phyloP scores from a whole-genome alignment of 2,113 vertebrate species.

The Natator depressus region DNA sequence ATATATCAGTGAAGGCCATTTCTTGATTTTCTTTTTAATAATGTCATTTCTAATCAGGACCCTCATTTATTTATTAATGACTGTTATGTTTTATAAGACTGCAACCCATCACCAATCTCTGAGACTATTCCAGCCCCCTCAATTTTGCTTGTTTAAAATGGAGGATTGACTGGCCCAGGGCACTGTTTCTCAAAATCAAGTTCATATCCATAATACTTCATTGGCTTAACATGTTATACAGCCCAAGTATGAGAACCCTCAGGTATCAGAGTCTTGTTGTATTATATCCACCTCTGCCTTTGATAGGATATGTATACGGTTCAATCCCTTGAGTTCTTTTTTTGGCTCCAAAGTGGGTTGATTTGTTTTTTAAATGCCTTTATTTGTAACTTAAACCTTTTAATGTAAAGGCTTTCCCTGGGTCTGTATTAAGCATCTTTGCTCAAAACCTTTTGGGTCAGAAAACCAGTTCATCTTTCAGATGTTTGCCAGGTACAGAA shows the following conservation, averaged over 20 bases:
- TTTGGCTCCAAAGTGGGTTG: accelerated
- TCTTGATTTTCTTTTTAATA: background rate
- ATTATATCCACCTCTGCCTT: background rate
- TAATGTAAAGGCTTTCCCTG: background rate
- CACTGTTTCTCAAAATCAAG: background rate
- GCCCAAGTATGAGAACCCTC: background rate
- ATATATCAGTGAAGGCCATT: background rate
- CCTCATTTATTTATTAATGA: background rate
- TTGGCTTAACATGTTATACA: background rate
- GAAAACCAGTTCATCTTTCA: background rate
- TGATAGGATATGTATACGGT: background rate
- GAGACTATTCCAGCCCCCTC: background rate
- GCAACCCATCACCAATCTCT: accelerated
- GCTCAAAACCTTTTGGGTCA: background rate
- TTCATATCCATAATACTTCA: background rate
- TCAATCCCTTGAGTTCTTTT: background rate
- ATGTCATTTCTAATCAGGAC: accelerated
- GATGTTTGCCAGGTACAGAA: background rate
- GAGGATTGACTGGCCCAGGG: background rate
- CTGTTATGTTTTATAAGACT: background rate
- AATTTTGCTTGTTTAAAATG: background rate
- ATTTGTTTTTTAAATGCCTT: background rate
- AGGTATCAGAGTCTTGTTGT: background rate
- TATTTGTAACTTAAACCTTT: background rate
- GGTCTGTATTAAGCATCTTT: background rate